phyloP scores from a whole-genome alignment of 2,113 vertebrate species.

The Numenius arquata region DNA sequence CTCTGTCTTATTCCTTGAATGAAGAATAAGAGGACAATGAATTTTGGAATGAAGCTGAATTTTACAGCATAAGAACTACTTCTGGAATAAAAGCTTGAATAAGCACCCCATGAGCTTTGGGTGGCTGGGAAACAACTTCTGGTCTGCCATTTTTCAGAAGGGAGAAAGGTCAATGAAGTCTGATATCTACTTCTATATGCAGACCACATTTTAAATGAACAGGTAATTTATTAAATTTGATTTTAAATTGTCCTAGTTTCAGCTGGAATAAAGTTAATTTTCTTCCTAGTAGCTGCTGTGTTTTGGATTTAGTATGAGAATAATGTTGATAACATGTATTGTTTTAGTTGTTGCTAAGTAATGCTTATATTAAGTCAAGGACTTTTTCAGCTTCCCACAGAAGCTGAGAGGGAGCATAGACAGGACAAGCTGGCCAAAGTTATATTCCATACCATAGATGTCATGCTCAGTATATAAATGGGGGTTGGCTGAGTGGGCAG shows the following conservation, averaged over 20 bases:
- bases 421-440: neutral
- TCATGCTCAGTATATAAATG: neutral
- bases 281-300: neutral
- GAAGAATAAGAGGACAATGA: neutral
- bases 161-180: neutral
- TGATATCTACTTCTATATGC: neutral
- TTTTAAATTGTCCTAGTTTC: neutral
- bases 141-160: neutral
- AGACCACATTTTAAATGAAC: neutral
- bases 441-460: neutral
- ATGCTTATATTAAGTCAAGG: neutral
- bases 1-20: neutral
- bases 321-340: neutral
- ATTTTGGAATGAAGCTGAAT: neutral
- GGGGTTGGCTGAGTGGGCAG: neutral
- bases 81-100: neutral
- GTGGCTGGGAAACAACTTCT: neutral
- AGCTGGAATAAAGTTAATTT: neutral
- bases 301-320: neutral
- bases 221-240: neutral
- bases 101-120: neutral
- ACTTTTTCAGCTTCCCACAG: neutral
- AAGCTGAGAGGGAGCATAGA: neutral
- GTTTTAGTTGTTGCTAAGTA: neutral
- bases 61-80: neutral